phyloP scores from a whole-genome alignment of 1,140 invertebrate species.

The Lordiphosa mommai region DNA sequence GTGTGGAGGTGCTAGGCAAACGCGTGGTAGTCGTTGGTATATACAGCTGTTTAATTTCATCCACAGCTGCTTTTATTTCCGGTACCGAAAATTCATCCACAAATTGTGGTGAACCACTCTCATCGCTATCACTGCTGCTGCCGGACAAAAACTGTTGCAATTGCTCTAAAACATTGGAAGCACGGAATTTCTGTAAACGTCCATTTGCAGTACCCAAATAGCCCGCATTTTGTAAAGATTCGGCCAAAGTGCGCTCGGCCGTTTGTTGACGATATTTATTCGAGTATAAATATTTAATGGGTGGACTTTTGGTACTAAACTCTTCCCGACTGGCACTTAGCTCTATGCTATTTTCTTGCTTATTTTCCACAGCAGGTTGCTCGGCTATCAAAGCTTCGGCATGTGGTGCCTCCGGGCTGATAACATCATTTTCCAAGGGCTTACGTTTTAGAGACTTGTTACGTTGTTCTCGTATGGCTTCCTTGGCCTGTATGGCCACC shows the following conservation, averaged over 20 bases:
- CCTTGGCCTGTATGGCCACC: slow-evolving; percentile 30
- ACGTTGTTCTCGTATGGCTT: neutral
- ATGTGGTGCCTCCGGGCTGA: slow-evolving; percentile 30
- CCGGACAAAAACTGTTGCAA: slow-evolving; percentile 59
- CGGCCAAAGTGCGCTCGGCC: slow-evolving; percentile 58
- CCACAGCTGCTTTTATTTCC: slow-evolving; percentile 50
- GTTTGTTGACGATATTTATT: slow-evolving; percentile 72
- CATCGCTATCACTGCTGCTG: slow-evolving; percentile 53
- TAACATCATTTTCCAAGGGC: slow-evolving; percentile 54
- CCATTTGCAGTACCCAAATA: slow-evolving; percentile 44
- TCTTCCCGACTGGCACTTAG: slow-evolving; percentile 10
- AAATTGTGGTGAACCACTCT: slow-evolving; percentile 67
- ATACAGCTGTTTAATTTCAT: slow-evolving; percentile 54
- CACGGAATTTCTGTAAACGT: slow-evolving; percentile 30
- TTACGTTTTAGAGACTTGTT: slow-evolving; percentile 30
- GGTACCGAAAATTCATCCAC: slow-evolving; percentile 58
- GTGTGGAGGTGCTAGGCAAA: slow-evolving; percentile 21
- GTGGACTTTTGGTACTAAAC: slow-evolving; percentile 51
- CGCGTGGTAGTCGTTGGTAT: slow-evolving; percentile 22
- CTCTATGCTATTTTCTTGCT: slow-evolving; percentile 62
- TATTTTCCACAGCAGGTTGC: slow-evolving; percentile 10
- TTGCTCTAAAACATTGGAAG: slow-evolving; percentile 58
- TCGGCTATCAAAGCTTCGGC: slow-evolving; percentile 63
- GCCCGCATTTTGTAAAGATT: slow-evolving; percentile 69
- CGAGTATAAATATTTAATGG: slow-evolving; percentile 63